A percentile compares a stretch with the other conserved stretches of the same genome.
Evolutionary conservation across 1,140 invertebrate species (phyloP).

Genomic region (Megalonaias nervosa): DNA sequence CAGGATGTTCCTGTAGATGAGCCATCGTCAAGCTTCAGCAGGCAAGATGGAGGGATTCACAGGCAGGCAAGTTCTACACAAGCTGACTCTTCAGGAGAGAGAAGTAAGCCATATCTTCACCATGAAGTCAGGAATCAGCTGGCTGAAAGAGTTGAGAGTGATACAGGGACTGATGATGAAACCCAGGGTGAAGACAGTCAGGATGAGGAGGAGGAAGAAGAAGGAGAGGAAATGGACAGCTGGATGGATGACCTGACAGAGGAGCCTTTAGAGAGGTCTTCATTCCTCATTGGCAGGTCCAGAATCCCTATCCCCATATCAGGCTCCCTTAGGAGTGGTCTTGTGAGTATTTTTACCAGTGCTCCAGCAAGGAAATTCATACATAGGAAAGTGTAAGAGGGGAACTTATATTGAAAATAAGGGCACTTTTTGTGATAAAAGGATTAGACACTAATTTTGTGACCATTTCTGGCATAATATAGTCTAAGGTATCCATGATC

Average conservation of each 20-base stretch:
- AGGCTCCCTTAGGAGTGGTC: constrained; percentile 25
- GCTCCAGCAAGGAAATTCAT: too few relatives aligned
- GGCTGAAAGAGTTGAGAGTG: constrained; percentile 4
- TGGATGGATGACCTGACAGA: constrained; percentile 1
- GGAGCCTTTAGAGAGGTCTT: not conserved
- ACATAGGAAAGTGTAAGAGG: too few relatives aligned
- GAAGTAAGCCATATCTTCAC: too few relatives aligned
- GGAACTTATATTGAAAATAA: not conserved
- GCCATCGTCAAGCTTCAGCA: too few relatives aligned
- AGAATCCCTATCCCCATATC: constrained; percentile 41
- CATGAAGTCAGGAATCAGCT: too few relatives aligned
- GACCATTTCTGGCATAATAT: too few relatives aligned
- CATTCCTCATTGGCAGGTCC: constrained; percentile 17
- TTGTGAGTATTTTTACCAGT: constrained; percentile 21
- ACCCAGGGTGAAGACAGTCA: constrained; percentile 22
- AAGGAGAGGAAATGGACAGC: constrained; percentile 24
- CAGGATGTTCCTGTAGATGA: too few relatives aligned
- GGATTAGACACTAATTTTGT: not conserved
- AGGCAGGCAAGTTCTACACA: too few relatives aligned
- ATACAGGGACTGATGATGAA: constrained; percentile 32
- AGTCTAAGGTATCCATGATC: not conserved
- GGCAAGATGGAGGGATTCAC: too few relatives aligned
- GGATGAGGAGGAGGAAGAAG: constrained; percentile 36
- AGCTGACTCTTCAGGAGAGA: too few relatives aligned
- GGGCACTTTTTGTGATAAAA: not conserved